phyloP scores from a whole-genome alignment of 2,888 invertebrate genomes.

The Priocnemis perturbator region DNA sequence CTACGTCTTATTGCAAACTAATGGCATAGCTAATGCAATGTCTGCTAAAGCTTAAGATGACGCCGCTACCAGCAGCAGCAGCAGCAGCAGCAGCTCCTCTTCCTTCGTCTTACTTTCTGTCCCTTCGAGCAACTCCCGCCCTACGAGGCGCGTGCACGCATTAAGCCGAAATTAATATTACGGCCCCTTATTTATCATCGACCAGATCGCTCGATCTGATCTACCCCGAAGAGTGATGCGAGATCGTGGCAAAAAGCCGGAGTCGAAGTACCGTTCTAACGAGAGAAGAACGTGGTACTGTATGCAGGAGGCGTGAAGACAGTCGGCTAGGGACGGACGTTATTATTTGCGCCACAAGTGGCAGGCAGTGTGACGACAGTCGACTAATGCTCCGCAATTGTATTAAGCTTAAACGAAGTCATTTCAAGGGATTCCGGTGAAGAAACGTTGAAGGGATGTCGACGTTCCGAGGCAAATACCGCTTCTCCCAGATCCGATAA shows the following conservation, averaged over 20 bases:
- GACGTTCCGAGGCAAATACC: no score
- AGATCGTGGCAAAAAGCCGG: conserved; percentile 16
- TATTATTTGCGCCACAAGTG: no score
- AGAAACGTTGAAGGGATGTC: no score
- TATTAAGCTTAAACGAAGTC: no score
- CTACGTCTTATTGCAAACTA: conserved; percentile 46
- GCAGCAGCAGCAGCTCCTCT: background rate
- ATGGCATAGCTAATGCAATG: conserved; percentile 22
- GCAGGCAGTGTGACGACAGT: no score
- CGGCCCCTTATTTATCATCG: background rate
- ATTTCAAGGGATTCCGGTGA: no score
- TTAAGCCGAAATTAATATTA: background rate
- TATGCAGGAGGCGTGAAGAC: background rate
- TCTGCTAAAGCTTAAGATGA: conserved; percentile 23
- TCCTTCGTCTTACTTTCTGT: background rate
- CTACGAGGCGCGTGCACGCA: background rate
- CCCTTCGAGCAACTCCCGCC: background rate
- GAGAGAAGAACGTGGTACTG: conserved; percentile 16
- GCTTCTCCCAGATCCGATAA: no score
- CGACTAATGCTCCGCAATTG: no score
- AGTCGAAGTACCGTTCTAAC: conserved; percentile 46
- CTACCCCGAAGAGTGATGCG: background rate
- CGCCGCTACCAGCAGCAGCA: background rate
- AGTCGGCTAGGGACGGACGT: background rate
- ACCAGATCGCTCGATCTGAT: background rate